A percentile compares a stretch with the other conserved stretches of the same genome.
These are phyloP conservation scores for Alces alces DNA, from an alignment of 2,113 vertebrate genomes.

Conservation along the genomic window DNA sequence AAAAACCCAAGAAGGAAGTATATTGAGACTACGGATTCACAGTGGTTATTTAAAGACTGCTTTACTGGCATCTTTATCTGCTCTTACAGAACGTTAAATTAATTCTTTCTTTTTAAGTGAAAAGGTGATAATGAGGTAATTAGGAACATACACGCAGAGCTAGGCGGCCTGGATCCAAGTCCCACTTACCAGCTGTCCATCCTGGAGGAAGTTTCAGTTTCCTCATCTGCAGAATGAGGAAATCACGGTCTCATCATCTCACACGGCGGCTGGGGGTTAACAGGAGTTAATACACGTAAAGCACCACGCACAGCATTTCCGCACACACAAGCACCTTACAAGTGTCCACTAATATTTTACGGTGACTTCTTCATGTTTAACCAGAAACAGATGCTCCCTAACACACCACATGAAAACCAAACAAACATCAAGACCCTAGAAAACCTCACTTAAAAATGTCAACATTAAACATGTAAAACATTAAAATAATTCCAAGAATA, in stretches of 20 bases:
- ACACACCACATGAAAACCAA: background rate
- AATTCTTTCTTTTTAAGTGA: background rate
- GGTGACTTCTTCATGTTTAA: background rate
- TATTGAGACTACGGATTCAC: background rate
- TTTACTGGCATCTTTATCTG: background rate
- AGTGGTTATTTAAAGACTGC: background rate
- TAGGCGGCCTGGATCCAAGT: background rate
- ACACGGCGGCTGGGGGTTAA: background rate
- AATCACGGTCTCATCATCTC: background rate
- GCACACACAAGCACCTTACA: background rate
- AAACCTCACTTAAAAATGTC: background rate
- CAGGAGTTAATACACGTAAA: background rate
- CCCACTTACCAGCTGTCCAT: background rate
- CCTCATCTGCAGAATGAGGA: background rate
- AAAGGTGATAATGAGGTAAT: background rate
- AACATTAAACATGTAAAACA: background rate
- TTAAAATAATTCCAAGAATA: background rate
- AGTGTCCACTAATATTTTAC: background rate
- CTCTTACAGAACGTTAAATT: background rate
- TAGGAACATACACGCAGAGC: background rate
- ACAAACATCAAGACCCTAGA: background rate
- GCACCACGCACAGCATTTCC: background rate
- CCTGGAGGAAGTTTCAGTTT: background rate
- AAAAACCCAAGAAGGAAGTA: background rate
- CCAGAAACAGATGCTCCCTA: background rate